A percentile compares a stretch with the other conserved stretches of the same genome.
phyloP scores from a whole-genome alignment of 1,140 invertebrate genomes.

The Pectinophora gossypiella region DNA sequence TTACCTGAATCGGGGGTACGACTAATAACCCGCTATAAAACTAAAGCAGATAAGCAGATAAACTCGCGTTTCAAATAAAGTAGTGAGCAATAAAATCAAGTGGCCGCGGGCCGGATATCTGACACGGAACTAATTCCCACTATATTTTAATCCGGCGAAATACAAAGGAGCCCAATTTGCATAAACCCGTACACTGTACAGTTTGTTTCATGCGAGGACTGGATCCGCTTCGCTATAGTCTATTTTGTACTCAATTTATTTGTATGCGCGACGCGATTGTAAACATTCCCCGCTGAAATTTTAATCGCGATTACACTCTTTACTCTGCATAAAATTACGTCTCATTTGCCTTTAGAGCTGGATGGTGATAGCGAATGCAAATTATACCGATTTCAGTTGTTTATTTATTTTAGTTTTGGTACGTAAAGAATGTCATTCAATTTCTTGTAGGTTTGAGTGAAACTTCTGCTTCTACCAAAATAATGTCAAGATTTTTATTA shows the following conservation, averaged over 20 bases:
- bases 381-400: too few relatives aligned
- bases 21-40: not conserved
- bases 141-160: constrained; percentile 73
- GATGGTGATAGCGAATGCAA: too few relatives aligned
- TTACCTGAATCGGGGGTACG: too few relatives aligned
- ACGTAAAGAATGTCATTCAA: too few relatives aligned
- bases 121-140: constrained; percentile 71
- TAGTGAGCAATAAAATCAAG: constrained; percentile 58
- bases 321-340: constrained; percentile 13
- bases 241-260: constrained; percentile 65
- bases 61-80: constrained; percentile 50
- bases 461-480: too few relatives aligned
- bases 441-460: too few relatives aligned
- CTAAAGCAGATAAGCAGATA: not conserved
- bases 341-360: not conserved
- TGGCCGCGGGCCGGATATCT: constrained; percentile 55
- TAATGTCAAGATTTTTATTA: too few relatives aligned
- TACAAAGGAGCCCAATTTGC: constrained; percentile 73
- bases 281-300: constrained; percentile 20
- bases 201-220: constrained; percentile 71
- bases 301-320: constrained; percentile 13
- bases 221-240: constrained; percentile 60
- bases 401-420: too few relatives aligned
- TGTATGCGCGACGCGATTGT: constrained; percentile 36
- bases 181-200: constrained; percentile 71